phyloP scores from a whole-genome alignment of 1,140 invertebrate genomes.

The Ylistrum balloti region DNA sequence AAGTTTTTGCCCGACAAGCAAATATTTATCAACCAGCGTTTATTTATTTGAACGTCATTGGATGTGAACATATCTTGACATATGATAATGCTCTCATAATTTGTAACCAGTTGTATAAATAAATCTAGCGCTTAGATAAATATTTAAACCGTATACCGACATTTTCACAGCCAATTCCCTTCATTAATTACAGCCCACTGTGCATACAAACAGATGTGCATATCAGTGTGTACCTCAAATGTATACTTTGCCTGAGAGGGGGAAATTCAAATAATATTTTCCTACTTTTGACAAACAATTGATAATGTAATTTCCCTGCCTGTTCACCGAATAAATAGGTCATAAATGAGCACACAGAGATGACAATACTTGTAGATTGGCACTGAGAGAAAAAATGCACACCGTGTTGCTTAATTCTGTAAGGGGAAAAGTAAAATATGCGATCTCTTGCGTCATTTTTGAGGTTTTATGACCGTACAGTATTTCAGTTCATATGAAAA shows the following conservation, averaged over 20 bases:
- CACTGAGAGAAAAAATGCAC: not conserved
- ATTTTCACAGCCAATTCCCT: not conserved
- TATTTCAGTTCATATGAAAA: too few species aligned
- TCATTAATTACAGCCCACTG: not conserved
- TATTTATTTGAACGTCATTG: not conserved
- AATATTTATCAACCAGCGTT: not conserved
- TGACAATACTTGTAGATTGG: too few species aligned
- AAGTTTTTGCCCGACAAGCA: not conserved
- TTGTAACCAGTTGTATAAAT: not conserved
- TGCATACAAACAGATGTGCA: not conserved
- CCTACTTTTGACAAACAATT: too few species aligned
- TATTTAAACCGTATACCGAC: not conserved
- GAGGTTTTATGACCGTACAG: too few species aligned
- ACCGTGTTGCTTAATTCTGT: not conserved
- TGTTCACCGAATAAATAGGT: too few species aligned
- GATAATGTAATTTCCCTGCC: too few species aligned
- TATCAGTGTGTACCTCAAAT: not conserved
- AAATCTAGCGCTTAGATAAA: not conserved
- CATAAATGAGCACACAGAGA: too few species aligned
- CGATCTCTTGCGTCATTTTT: too few species aligned
- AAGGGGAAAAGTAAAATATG: too few species aligned
- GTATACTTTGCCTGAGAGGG: not conserved
- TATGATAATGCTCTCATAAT: not conserved
- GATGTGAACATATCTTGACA: not conserved
- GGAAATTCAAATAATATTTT: too few species aligned